phyloP scores from a whole-genome alignment of 2,797 vertebrate species.

The Gobio occitaniae region DNA sequence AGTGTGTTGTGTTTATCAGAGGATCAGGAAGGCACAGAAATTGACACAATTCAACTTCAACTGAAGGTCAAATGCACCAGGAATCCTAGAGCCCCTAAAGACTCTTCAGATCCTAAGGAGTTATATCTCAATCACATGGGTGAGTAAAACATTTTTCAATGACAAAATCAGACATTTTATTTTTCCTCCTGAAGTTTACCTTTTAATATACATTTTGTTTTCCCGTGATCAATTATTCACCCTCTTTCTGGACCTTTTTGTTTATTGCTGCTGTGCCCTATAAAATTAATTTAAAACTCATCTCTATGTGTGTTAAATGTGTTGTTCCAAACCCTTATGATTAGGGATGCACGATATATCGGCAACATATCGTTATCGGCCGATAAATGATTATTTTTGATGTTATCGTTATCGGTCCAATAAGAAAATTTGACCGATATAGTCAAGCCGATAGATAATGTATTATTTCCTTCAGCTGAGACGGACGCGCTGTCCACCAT shows the following conservation, averaged over 20 bases:
- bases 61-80: conserved; percentile 91
- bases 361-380: too few species aligned
- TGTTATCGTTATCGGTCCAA: too few species aligned
- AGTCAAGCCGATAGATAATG: too few species aligned
- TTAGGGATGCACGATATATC: too few species aligned
- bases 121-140: conserved; percentile 95
- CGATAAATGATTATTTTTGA: too few species aligned
- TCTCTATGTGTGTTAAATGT: not conserved
- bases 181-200: not conserved
- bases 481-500: too few species aligned
- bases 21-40: conserved; percentile 90
- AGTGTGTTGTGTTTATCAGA: conserved; percentile 46
- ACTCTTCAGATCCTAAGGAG: conserved; percentile 92
- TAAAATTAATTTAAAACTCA: not conserved
- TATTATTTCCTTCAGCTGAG: too few species aligned
- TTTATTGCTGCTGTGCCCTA: not conserved
- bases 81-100: conserved; percentile 89
- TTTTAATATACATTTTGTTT: not conserved
- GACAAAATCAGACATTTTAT: not conserved
- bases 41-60: conserved; percentile 94
- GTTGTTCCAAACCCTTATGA: not conserved
- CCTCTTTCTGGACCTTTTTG: not conserved
- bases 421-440: too few species aligned
- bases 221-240: not conserved
- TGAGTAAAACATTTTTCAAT: conserved; percentile 62